Conservation (phyloP, 2,113 vertebrate genomes). For the Phylloscopus trochilus region DNA sequence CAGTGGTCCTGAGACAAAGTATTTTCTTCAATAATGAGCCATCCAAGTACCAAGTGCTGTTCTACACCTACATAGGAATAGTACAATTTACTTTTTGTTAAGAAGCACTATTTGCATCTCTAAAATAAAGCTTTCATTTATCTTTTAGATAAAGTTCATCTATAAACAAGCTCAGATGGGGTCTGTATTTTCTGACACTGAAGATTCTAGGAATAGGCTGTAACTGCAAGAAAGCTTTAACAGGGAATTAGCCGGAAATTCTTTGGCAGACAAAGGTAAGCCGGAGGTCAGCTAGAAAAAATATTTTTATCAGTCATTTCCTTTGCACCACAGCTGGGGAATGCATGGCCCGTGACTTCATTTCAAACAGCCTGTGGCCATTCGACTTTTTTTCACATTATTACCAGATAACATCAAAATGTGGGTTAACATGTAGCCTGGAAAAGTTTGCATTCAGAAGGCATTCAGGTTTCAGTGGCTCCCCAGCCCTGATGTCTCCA, state of each 20-base stretch:
- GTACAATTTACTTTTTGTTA: background rate
- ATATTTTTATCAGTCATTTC: slow-evolving; percentile 59
- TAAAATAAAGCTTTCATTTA: background rate
- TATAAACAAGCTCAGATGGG: background rate
- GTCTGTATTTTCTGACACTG: background rate
- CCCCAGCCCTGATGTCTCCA: background rate
- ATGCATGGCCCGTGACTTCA: slow-evolving; percentile 5
- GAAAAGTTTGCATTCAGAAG: background rate
- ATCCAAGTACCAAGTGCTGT: background rate
- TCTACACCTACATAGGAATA: background rate
- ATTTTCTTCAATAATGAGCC: background rate
- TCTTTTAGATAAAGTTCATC: background rate
- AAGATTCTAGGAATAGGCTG: slow-evolving; percentile 3
- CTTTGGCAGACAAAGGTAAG: slow-evolving; percentile 50
- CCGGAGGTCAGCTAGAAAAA: slow-evolving; percentile 39
- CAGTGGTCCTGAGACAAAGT: background rate
- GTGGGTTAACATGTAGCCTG: slow-evolving; percentile 18
- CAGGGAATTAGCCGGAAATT: slow-evolving; percentile 34
- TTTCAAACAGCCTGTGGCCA: slow-evolving; percentile 23
- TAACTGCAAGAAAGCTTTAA: slow-evolving; percentile 14
- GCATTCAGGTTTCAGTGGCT: background rate
- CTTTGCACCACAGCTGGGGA: slow-evolving; percentile 51
- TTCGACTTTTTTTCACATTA: background rate
- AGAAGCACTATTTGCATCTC: background rate
- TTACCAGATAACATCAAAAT: slow-evolving; percentile 33